Evolutionary conservation across 1,140 invertebrate genomes (phyloP).

Genomic region (Alviniconcha marisindica): DNA sequence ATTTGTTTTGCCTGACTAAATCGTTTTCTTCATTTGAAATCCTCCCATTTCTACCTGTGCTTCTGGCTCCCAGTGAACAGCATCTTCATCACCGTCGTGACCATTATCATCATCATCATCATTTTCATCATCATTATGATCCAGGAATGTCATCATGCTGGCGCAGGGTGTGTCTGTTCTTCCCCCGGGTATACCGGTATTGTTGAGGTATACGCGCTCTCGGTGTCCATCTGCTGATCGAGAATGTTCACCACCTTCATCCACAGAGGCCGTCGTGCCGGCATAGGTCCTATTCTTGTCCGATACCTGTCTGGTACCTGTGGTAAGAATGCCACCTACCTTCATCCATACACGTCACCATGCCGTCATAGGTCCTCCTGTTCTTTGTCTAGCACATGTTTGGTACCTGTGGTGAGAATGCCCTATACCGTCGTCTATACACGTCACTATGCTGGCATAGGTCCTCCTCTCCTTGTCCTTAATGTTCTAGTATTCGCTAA

Average conservation of each 20-base stretch:
- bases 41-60: too few relatives aligned
- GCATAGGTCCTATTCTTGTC: conserved; percentile 54
- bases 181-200: conserved; percentile 47
- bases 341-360: conserved; percentile 66
- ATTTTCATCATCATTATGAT: too few relatives aligned
- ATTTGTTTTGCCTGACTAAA: too few relatives aligned
- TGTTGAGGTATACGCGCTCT: too few relatives aligned
- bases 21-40: too few relatives aligned
- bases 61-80: too few relatives aligned
- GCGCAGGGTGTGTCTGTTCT: conserved; percentile 41
- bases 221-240: neutral
- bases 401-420: too few relatives aligned
- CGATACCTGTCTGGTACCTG: too few relatives aligned
- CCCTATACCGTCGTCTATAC: conserved; percentile 67
- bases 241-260: conserved; percentile 59
- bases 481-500: conserved; percentile 67
- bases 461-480: conserved; percentile 56
- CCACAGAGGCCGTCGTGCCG: conserved; percentile 65
- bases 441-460: conserved; percentile 59
- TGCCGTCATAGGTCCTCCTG: conserved; percentile 48
- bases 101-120: too few relatives aligned
- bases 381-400: too few relatives aligned
- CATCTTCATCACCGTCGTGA: too few relatives aligned
- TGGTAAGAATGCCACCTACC: conserved; percentile 53
- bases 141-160: conserved; percentile 67